Conservation (phyloP, 2,888 invertebrate species). For the Lamellibrachia columna region DNA sequence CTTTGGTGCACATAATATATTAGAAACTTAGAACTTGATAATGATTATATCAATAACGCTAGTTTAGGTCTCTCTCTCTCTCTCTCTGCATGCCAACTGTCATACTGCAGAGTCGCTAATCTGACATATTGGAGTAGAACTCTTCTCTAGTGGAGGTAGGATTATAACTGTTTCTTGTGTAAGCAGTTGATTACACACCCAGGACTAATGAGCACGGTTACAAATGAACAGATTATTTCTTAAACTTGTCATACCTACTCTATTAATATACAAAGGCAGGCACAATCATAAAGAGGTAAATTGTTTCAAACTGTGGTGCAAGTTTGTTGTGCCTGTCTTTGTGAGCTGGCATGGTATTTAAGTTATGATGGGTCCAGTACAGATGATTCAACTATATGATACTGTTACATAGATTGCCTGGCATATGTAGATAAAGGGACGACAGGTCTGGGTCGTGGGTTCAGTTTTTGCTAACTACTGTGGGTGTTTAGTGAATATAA, state of each 20-base stretch:
- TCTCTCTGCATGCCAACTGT: neutral
- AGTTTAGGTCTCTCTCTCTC: neutral
- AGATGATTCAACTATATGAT: no score
- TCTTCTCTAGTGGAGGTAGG: neutral
- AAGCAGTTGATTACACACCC: neutral
- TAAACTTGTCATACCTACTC: no score
- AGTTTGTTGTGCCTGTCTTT: neutral
- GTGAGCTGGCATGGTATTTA: neutral
- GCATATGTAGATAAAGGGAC: no score
- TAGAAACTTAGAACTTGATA: neutral
- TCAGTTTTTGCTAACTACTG: no score
- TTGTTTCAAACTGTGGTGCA: neutral
- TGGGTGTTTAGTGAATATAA: no score
- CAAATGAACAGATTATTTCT: neutral
- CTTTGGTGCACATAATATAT: neutral
- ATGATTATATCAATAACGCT: neutral
- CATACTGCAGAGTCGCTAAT: neutral
- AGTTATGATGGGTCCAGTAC: no score
- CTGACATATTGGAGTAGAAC: neutral
- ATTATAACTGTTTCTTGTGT: neutral
- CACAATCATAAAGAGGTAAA: no score
- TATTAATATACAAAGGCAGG: no score
- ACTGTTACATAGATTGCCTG: no score
- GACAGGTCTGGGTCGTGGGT: no score
- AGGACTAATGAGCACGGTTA: neutral